Evolutionary conservation across 2,797 vertebrate genomes (phyloP).

Genomic region (Sebastiscus tertius): DNA sequence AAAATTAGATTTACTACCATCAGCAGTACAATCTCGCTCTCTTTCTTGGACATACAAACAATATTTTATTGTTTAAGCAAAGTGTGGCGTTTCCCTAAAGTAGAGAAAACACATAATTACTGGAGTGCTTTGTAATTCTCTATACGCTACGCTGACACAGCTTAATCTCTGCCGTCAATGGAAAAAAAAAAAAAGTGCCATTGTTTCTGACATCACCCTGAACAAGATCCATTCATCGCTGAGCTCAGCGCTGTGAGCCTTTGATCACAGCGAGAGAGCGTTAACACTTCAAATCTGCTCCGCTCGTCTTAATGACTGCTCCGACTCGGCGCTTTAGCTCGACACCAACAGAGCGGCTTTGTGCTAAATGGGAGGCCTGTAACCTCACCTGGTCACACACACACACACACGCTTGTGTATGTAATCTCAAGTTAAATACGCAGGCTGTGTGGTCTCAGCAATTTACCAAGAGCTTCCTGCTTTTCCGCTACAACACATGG

Average conservation of each 20-base stretch:
- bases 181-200: not conserved
- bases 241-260: conserved; percentile 26
- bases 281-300: conserved; percentile 14
- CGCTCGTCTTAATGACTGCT: conserved; percentile 7
- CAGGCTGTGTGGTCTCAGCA: conserved; percentile 48
- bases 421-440: not conserved
- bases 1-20: not conserved
- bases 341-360: conserved; percentile 60
- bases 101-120: not conserved
- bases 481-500: not conserved
- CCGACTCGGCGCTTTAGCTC: conserved; percentile 26
- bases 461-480: conserved; percentile 6
- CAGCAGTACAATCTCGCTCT: not conserved
- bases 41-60: not conserved
- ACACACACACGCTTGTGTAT: not conserved
- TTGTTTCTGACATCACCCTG: conserved; percentile 30
- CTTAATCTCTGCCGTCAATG: not conserved
- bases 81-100: not conserved
- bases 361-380: conserved; percentile 34
- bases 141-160: not conserved
- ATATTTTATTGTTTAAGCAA: not conserved
- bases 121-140: not conserved
- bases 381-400: conserved; percentile 41
- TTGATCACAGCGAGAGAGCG: conserved; percentile 52
- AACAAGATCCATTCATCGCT: conserved; percentile 16